Evolutionary conservation across 2,797 vertebrate species (phyloP).

Genomic region (Hybognathus amarus): DNA sequence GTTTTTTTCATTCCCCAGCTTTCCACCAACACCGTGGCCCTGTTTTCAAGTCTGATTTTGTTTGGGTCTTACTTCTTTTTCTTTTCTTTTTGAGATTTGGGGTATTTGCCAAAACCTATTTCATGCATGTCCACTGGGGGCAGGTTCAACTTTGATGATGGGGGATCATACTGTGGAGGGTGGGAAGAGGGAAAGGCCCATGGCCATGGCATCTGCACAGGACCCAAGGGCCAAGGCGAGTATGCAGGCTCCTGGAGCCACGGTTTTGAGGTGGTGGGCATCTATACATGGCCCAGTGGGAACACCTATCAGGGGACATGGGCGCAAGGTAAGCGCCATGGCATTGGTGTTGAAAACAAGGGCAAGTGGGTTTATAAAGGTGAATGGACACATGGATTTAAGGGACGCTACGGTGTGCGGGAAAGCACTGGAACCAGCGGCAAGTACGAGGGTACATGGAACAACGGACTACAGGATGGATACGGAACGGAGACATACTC

Average conservation of each 20-base stretch:
- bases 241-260: conserved; percentile 97
- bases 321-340: conserved; percentile 98
- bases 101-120: conserved; percentile 94
- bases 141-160: conserved; percentile 99
- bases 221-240: conserved; percentile 98
- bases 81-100: conserved; percentile 83
- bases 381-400: conserved; percentile 98
- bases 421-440: conserved; percentile 93
- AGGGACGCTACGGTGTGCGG: conserved; percentile 96
- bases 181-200: conserved; percentile 99
- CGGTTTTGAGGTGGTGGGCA: conserved; percentile 96
- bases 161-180: conserved; percentile 99
- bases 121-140: conserved; percentile 99
- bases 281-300: conserved; percentile 99
- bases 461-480: conserved; percentile 97
- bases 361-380: conserved; percentile 99
- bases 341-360: conserved; percentile 96
- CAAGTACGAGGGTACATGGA: conserved; percentile 98
- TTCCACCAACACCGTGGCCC: conserved; percentile 1
- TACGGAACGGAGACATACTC: conserved; percentile 99
- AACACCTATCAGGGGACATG: conserved; percentile 99
- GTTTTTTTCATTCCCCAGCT: conserved; percentile 1
- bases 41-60: conserved; percentile 2
- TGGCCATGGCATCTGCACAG: conserved; percentile 98
- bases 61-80: conserved; percentile 65